A percentile compares a stretch with the other conserved stretches of the same genome.
Conservation (phyloP, 2,888 invertebrate genomes). For the Drepana falcataria region DNA sequence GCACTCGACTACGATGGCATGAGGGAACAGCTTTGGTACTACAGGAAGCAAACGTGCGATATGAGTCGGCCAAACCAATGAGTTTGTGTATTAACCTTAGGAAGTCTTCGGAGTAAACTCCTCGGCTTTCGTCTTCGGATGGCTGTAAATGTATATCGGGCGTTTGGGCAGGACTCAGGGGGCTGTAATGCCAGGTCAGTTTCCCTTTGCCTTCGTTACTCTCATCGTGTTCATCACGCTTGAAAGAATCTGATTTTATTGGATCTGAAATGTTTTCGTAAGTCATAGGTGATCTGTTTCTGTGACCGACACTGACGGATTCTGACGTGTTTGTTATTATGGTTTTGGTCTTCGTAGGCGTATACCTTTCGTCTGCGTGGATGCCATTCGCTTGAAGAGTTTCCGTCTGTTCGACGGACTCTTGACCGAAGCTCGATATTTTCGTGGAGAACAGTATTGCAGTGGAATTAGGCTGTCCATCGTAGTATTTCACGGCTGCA, state of each 20-base stretch:
- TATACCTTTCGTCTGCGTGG: slow-evolving; percentile 66
- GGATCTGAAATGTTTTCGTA: slow-evolving; percentile 60
- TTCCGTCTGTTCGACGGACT: slow-evolving; percentile 52
- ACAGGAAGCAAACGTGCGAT: slow-evolving; percentile 42
- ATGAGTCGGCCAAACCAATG: slow-evolving; percentile 41
- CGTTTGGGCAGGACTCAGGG: slow-evolving; percentile 52
- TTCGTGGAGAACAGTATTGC: slow-evolving; percentile 73
- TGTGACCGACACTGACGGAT: slow-evolving; percentile 62
- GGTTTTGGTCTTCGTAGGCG: slow-evolving; percentile 65
- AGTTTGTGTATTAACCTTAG: slow-evolving; percentile 68
- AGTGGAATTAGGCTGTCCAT: slow-evolving; percentile 55
- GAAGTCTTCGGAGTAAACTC: slow-evolving; percentile 66
- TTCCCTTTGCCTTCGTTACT: slow-evolving; percentile 48
- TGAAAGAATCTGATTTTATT: slow-evolving; percentile 44
- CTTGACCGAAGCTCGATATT: slow-evolving; percentile 74
- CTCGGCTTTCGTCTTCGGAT: slow-evolving; percentile 67
- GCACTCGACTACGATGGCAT: slow-evolving; percentile 23
- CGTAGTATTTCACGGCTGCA: slow-evolving; percentile 66
- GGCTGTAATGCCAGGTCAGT: slow-evolving; percentile 69
- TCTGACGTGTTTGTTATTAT: slow-evolving; percentile 60
- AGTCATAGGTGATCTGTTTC: slow-evolving; percentile 64
- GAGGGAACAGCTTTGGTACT: slow-evolving; percentile 41
- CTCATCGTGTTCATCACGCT: slow-evolving; percentile 41
- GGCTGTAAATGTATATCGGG: slow-evolving; percentile 77
- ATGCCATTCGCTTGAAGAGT: slow-evolving; percentile 54